Percentiles rank a stretch among this genome's conserved stretches.
Conservation (phyloP, 2,113 vertebrate species). For the Ciconia boyciana region DNA sequence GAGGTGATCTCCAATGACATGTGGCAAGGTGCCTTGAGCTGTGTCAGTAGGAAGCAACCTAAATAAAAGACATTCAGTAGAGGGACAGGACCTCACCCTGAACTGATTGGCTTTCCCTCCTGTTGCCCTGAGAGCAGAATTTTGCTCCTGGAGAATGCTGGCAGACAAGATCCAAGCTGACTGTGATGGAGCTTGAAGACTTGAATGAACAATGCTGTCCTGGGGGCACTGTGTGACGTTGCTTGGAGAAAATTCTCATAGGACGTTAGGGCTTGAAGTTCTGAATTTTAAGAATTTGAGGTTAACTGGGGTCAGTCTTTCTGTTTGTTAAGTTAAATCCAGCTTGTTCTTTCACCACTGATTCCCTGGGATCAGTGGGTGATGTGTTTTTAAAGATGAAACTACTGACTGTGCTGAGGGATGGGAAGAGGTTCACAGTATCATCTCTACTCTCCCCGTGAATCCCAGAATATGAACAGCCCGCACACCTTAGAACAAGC, state of each 20-base stretch:
- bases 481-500: neutral
- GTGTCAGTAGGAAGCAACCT: neutral
- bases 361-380: neutral
- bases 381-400: neutral
- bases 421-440: neutral
- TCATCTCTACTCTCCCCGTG: neutral
- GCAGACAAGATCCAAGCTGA: neutral
- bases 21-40: neutral
- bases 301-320: neutral
- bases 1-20: neutral
- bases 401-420: neutral
- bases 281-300: constrained; percentile 19
- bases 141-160: constrained; percentile 11
- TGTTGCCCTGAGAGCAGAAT: neutral
- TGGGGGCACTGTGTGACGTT: neutral
- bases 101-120: neutral
- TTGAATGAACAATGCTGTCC: constrained; percentile 5
- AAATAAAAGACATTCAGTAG: neutral
- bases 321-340: neutral
- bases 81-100: neutral
- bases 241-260: constrained; percentile 25
- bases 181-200: neutral
- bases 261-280: neutral
- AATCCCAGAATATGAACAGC: neutral
- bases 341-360: neutral